Conservation (phyloP, 2,113 vertebrate species). For the Verasper variegatus region DNA sequence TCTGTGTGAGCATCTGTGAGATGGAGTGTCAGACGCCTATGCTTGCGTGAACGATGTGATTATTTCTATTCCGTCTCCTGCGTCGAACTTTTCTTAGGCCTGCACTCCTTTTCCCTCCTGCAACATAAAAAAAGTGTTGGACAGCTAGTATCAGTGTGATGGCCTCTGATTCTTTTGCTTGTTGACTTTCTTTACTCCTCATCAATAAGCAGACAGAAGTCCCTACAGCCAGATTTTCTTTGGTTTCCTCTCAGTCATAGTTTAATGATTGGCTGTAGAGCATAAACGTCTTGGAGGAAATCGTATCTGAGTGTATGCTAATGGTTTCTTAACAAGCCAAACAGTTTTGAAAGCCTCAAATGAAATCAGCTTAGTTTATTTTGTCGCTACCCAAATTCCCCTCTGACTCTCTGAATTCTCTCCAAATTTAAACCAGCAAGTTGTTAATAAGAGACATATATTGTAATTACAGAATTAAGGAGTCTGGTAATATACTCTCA, state of each 20-base stretch:
- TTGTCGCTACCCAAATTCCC: not conserved
- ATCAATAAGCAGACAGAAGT: no score
- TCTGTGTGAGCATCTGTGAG: conserved; percentile 10
- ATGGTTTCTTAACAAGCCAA: conserved; percentile 5
- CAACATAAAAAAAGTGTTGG: conserved; percentile 21
- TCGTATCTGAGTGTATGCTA: not conserved
- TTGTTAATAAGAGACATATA: not conserved
- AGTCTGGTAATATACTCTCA: not conserved
- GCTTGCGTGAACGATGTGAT: conserved; percentile 18
- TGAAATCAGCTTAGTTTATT: conserved; percentile 16
- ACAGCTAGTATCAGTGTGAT: conserved; percentile 24
- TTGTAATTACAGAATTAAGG: conserved; percentile 5
- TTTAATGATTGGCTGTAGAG: not conserved
- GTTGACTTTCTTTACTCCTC: no score
- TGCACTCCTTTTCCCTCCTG: conserved; percentile 48
- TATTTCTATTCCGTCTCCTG: conserved; percentile 40
- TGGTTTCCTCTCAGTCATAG: conserved; percentile 1
- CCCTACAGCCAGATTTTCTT: conserved; percentile 3
- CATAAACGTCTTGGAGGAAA: no score
- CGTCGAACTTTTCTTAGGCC: conserved; percentile 14
- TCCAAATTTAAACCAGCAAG: conserved; percentile 3
- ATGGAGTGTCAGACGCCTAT: conserved; percentile 13
- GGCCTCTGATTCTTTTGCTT: not conserved
- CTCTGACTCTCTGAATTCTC: conserved; percentile 1
- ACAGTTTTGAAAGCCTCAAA: conserved; percentile 10